Evolutionary conservation across 53 echinoderm and acorn worm species (phyloP).

Genomic region (Luidia sarsii): DNA sequence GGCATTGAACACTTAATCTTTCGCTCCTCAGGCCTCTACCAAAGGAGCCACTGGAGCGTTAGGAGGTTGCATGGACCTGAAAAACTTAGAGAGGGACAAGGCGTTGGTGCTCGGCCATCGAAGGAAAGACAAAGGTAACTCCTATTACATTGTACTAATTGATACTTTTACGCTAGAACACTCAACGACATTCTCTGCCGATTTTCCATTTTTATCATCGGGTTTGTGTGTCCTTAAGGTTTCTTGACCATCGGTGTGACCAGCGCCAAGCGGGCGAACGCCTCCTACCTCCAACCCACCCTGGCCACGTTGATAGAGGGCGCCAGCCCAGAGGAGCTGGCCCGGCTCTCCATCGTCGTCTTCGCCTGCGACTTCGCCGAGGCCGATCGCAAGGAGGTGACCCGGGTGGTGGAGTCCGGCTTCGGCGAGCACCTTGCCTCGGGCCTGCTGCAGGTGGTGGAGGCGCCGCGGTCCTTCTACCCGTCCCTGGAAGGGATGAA

Average conservation of each 20-base stretch:
- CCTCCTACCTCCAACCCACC: not conserved
- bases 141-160: no score
- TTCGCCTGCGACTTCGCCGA: conserved; percentile 75
- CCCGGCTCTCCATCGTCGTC: conserved; percentile 62
- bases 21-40: no score
- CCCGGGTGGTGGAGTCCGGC: conserved; percentile 47
- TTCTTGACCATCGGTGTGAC: conserved; percentile 18
- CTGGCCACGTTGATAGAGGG: not conserved
- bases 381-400: conserved; percentile 44
- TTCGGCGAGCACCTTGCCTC: conserved; percentile 55
- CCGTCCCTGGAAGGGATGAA: conserved; percentile 73
- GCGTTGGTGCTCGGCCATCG: conserved; percentile 17
- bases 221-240: no score
- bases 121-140: conserved; percentile 13
- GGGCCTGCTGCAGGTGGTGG: conserved; percentile 75
- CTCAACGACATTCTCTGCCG: no score
- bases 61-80: conserved; percentile 6
- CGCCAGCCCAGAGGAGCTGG: conserved; percentile 26
- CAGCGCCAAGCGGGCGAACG: not conserved
- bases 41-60: no score
- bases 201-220: no score
- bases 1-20: no score
- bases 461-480: conserved; percentile 74
- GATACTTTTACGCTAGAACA: no score
- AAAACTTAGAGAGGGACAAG: not conserved